Evolutionary conservation across 2,888 invertebrate genomes (phyloP), one percentile per base, ranked within the genome.

Genomic region (Parochlus steinenii): DNA sequence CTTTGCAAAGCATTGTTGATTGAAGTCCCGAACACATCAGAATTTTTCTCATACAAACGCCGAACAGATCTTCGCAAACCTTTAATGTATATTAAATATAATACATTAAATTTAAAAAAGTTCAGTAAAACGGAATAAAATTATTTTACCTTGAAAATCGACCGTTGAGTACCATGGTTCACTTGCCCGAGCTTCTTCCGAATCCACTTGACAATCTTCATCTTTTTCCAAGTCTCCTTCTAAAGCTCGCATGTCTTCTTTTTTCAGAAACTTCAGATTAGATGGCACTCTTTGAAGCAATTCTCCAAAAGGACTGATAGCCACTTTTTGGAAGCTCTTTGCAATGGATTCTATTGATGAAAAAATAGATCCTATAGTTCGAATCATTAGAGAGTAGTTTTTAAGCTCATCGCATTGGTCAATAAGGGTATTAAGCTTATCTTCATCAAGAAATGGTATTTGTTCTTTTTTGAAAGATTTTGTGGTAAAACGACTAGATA

Each of bases 191-290:
- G 22, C 28, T 27, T 40, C 33, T 25, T 51, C 49, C 16, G 47
- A 48, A 38, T 54, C 54, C 7, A 43, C 44, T 40, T 72, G 67
- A 47, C 79, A 74, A 48, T 89, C 87, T 47, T 79, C 75, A 51
- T 89, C 89, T 58, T 89, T 89, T 47, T 90, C 89, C 43, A 74
- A 70, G 52, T 89, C 87, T 33, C 72, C 74, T 52, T 79, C 78
- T 39, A 78, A 56, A 6, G 72, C 67, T 34, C 77, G 61, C n/a
- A 75, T 64, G 42, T 76, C 74, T 56, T 81, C 79, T 51, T 80
- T 80, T 46, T 71, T 73, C 40, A 71, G 51, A 42, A 63, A 63
- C 27, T 60, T 59, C 2, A 71, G 55, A 42, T 67, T 63, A 45
- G 49, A 61, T n/a, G 63, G 61, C 8, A 67, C 63, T 47, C 64